Evolutionary conservation across 1,140 invertebrate genomes (phyloP).

Genomic region (Drosophila sp.): DNA sequence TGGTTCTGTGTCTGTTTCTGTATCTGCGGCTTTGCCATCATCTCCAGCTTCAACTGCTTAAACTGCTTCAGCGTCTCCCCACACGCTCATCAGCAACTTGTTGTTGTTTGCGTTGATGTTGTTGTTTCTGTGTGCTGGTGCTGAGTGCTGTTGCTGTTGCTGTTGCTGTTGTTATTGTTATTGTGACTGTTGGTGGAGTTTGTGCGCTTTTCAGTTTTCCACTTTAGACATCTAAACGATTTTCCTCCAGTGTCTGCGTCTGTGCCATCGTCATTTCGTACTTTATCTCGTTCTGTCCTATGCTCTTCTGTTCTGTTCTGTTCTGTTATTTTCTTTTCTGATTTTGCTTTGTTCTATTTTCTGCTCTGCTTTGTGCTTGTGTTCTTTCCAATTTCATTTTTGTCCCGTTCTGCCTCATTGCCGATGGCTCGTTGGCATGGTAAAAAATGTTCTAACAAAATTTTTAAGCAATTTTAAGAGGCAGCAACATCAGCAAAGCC

Average conservation of each 20-base stretch:
- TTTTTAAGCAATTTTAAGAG: slow-evolving; percentile 49
- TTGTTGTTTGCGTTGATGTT: slow-evolving; percentile 40
- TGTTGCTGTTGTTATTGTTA: slow-evolving; percentile 24
- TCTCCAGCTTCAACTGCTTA: slow-evolving; percentile 1
- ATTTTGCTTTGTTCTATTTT: not conserved
- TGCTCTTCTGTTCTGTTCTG: slow-evolving; percentile 3
- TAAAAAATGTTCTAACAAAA: slow-evolving; percentile 71
- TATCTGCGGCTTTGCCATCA: slow-evolving; percentile 2
- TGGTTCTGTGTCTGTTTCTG: slow-evolving; percentile 18
- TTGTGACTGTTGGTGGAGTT: slow-evolving; percentile 42
- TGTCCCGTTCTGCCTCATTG: not conserved
- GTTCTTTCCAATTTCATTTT: slow-evolving; percentile 9
- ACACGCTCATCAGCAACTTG: slow-evolving; percentile 60
- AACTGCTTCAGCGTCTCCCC: slow-evolving; percentile 28
- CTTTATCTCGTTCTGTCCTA: not conserved
- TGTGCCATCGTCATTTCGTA: slow-evolving; percentile 11
- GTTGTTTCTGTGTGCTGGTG: slow-evolving; percentile 24
- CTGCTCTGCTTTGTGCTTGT: slow-evolving; percentile 8
- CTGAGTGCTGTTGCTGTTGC: slow-evolving; percentile 42
- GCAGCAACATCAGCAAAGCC: slow-evolving; percentile 26
- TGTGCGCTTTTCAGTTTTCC: slow-evolving; percentile 65
- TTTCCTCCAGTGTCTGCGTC: slow-evolving; percentile 34
- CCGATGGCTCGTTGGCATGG: slow-evolving; percentile 21
- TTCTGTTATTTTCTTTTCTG: too few relatives aligned
- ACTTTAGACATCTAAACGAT: slow-evolving; percentile 52